Evolutionary conservation across 2,888 invertebrate genomes (phyloP).

Genomic region (Polydrusus tereticollis): DNA sequence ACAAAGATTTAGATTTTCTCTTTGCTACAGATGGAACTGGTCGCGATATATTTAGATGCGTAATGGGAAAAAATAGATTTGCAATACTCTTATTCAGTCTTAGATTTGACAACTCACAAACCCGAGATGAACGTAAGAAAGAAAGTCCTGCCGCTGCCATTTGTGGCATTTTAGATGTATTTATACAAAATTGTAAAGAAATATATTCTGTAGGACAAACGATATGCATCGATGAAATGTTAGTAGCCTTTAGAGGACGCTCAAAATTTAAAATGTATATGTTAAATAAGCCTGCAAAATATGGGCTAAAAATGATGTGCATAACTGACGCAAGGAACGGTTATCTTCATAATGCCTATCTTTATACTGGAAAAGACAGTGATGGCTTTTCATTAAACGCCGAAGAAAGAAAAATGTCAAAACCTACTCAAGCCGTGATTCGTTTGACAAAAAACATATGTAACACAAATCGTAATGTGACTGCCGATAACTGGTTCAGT

Average conservation of each 20-base stretch:
- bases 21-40: constrained; percentile 13
- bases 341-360: constrained; percentile 55
- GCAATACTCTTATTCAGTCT: background rate
- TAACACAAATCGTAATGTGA: constrained; percentile 57
- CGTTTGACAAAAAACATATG: constrained; percentile 54
- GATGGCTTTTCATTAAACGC: constrained; percentile 54
- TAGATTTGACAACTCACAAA: background rate
- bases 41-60: too few species aligned
- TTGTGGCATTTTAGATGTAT: constrained; percentile 2
- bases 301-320: constrained; percentile 59
- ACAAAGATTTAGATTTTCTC: constrained; percentile 6
- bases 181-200: constrained; percentile 6
- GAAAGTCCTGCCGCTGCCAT: background rate
- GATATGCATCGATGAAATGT: constrained; percentile 49
- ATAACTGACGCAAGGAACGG: constrained; percentile 53
- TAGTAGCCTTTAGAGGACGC: constrained; percentile 53
- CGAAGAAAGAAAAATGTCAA: constrained; percentile 53
- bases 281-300: constrained; percentile 58
- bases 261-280: constrained; percentile 58
- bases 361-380: constrained; percentile 56
- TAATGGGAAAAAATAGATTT: background rate
- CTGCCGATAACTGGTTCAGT: constrained; percentile 58
- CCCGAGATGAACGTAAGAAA: background rate
- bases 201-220: background rate
- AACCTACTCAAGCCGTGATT: constrained; percentile 57